These are phyloP conservation scores for Arvicanthis niloticus DNA, from an alignment of 2,113 vertebrate species.

Conservation along the genomic window DNA sequence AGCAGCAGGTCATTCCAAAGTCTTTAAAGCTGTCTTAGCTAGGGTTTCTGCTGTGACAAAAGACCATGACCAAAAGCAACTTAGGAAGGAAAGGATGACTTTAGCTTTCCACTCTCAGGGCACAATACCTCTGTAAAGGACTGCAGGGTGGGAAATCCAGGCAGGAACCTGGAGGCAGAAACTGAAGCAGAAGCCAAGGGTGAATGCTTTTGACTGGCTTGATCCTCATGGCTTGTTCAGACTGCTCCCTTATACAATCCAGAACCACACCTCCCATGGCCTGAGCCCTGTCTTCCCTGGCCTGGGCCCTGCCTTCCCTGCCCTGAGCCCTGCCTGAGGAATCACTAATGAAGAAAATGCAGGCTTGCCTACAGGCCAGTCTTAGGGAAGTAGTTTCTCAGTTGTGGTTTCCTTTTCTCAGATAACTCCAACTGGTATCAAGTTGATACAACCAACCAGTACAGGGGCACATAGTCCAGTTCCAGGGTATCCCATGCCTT, in stretches of 20 bases:
- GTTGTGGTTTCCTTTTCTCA: neutral
- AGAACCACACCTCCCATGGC: neutral
- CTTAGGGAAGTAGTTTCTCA: neutral
- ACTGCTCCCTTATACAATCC: neutral
- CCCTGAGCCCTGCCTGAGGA: too few species aligned
- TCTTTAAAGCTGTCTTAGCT: neutral
- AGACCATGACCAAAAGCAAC: neutral
- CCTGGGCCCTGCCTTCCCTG: accelerated
- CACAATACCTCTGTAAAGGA: neutral
- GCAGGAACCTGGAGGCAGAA: neutral
- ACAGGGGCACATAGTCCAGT: neutral
- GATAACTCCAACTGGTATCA: neutral
- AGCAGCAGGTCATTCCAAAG: neutral
- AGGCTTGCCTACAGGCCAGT: neutral
- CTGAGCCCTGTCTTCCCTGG: neutral
- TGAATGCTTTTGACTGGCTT: neutral
- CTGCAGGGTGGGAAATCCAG: neutral
- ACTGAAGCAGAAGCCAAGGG: neutral
- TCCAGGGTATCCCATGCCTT: too few species aligned
- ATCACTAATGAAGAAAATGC: neutral
- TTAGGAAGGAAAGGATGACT: neutral
- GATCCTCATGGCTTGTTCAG: neutral
- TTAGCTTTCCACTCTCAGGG: neutral
- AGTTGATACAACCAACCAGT: neutral
- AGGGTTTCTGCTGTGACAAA: neutral